These are phyloP conservation scores for Halocynthia aurantium DNA, from an alignment of 23 tunicate genomes.

Conservation along the genomic window DNA sequence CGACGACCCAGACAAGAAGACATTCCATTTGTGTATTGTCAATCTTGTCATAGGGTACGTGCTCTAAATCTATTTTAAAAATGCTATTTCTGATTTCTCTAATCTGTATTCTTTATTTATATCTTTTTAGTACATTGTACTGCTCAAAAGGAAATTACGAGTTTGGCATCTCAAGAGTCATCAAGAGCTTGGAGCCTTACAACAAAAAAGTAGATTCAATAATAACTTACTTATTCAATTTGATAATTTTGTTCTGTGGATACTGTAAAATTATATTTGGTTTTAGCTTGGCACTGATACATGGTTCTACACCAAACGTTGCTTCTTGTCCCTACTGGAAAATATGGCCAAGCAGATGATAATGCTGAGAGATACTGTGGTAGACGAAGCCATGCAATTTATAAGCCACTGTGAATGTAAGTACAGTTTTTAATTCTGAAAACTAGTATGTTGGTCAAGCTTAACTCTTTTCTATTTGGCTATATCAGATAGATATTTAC, in stretches of 20 bases:
- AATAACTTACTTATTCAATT: no score
- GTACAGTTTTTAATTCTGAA: neutral
- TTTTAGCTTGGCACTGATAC: conserved; percentile 80
- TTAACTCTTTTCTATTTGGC: no score
- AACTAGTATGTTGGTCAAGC: no score
- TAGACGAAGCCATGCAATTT: conserved; percentile 75
- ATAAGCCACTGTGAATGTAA: conserved; percentile 70
- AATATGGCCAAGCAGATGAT: conserved; percentile 85
- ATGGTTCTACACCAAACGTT: conserved; percentile 96
- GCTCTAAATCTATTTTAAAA: no score
- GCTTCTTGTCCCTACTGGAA: conserved; percentile 87
- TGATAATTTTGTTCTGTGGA: no score
- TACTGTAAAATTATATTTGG: no score
- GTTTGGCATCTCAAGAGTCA: conserved; percentile 90
- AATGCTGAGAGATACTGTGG: conserved; percentile 66
- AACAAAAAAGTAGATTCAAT: conserved; percentile 34
- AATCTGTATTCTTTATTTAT: no score
- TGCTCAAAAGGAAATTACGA: conserved; percentile 93
- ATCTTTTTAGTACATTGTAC: conserved; percentile 35
- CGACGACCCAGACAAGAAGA: conserved; percentile 92
- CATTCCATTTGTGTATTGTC: conserved; percentile 94
- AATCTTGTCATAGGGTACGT: conserved; percentile 82
- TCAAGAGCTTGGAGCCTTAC: conserved; percentile 95
- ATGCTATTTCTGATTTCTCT: no score
- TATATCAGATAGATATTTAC: no score